Base-by-base conservation (phyloP, 2,888 invertebrate genomes). In the Petrolisthes cinctipes region DNA sequence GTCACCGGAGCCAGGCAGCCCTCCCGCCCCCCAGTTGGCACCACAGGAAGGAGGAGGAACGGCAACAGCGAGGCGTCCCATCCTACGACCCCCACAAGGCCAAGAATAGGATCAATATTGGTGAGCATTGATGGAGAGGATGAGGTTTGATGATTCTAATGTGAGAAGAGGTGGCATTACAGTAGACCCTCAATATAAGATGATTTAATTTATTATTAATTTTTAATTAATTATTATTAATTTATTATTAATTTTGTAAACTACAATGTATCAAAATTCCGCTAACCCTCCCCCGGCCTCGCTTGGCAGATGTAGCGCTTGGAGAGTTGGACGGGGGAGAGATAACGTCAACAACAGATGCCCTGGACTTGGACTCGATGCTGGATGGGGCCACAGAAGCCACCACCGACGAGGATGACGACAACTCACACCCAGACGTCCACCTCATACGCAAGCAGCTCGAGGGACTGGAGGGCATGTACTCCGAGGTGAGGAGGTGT, bases 381-480 rank as follows among this genome's bases (percentile, higher is more conserved):
- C 93, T 97, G 86, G 97, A 97, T 91, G 95, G 88, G 95, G 23
- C 91, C 81, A 94, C 95, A 85, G 95, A 96, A 85, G 91, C 91
- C 83, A 92, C 91, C 14, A 92, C 92, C 90, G 91, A 93, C 91
- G 93, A 93, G 0, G 96, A 96, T 92, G 84, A 85, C 17, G 95
- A 95, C 0, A 93, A 93, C 82, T 84, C 75, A 9, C 92, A 87
- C 76, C 86, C 95, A 3, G 96, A 96, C 92, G 96, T 96, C 2
- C 94, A 96, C 91, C 95, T 96, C 61, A 96, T 97, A 91, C 94
- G 96, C 53, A 95, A 96, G 90, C 97, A 97, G 92, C 93, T 97
- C 66, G 95, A 97, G 92, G 96, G 97, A 0, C 93, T 97, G 5
- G 97, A 97, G 94, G 95, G 95, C 91, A 97, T 97, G 97, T 97